A percentile compares a stretch with the other conserved stretches of the same genome.
phyloP scores from a whole-genome alignment of 2,113 vertebrate genomes.

The Oreochromis spilurus region DNA sequence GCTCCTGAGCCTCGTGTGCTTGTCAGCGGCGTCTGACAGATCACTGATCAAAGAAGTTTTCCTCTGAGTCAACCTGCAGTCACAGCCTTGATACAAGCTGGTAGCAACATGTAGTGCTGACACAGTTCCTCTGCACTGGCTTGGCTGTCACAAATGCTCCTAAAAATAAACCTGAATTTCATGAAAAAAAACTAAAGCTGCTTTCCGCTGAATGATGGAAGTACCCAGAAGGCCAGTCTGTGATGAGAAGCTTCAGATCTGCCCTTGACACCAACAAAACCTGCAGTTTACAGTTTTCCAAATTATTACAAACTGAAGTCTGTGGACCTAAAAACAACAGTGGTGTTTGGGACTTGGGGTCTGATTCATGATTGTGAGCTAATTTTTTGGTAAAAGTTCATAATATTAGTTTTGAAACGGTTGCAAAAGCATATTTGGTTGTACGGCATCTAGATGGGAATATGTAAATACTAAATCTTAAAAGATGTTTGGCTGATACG shows the following conservation, averaged over 20 bases:
- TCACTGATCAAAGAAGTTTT: background rate
- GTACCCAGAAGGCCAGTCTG: background rate
- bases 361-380: background rate
- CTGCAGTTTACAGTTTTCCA: background rate
- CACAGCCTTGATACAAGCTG: background rate
- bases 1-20: background rate
- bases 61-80: background rate
- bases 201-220: background rate
- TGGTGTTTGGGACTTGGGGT: background rate
- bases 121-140: background rate
- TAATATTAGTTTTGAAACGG: background rate
- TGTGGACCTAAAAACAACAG: background rate
- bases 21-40: background rate
- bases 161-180: slow-evolving; percentile 2
- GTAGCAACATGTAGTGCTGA: background rate
- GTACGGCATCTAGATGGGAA: background rate
- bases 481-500: background rate
- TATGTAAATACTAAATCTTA: background rate
- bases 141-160: background rate
- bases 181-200: background rate
- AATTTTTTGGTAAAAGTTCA: background rate
- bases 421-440: background rate
- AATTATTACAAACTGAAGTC: background rate
- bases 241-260: background rate
- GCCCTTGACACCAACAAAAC: background rate